Evolutionary conservation across 1,140 invertebrate species (phyloP), one percentile per base, ranked within the genome.

Genomic region (Riptortus pedestris): DNA sequence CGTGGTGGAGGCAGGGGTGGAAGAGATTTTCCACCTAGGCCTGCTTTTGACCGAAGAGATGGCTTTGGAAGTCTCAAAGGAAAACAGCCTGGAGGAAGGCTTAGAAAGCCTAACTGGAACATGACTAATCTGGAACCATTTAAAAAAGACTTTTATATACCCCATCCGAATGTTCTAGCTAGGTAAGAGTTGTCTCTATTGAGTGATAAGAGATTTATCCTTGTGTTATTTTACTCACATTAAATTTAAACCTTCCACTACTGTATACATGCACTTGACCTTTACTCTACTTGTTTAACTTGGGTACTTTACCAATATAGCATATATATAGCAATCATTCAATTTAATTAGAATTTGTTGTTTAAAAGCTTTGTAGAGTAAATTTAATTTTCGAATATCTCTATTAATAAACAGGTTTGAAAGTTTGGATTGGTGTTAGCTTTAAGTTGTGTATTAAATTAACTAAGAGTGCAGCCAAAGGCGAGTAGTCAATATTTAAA

Each of bases 121-220:
- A 72, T 87, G 66, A 74, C 75, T 20, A 71, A 86, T 63, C 75
- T 97, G 26, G 82, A 85, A 67, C 84, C 86, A 33, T 95, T 97
- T 73, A 80, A 86, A 64, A 97, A 97, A 77, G 87, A 96, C 76
- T 91, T 98, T 71, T 97, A 97, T 74, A 79, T 84, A 64, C 89
- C 92, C 57, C 87, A 92, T 75, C 79, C 82, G 2, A 85, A 86
- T 76, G 85, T 91, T 18, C 72, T 86, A 43, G 81, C 79, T 38
- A 81, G 88, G 68, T 80, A 69, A 67, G 58, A 65, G 27, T 20
- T 58, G 26, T 58, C 45, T 65, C 20, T 20, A 52, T n/a, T 43
- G 7, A 43, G 7, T 29, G 69, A 47, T 74, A 78, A 52, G 72
- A 72, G 12, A 76, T 73, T 66, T 69, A 71, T 22, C 84, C 89